Evolutionary conservation across 1,140 invertebrate genomes (phyloP), one percentile per base, ranked within the genome.

Genomic region (Tetramorium alpestre): DNA sequence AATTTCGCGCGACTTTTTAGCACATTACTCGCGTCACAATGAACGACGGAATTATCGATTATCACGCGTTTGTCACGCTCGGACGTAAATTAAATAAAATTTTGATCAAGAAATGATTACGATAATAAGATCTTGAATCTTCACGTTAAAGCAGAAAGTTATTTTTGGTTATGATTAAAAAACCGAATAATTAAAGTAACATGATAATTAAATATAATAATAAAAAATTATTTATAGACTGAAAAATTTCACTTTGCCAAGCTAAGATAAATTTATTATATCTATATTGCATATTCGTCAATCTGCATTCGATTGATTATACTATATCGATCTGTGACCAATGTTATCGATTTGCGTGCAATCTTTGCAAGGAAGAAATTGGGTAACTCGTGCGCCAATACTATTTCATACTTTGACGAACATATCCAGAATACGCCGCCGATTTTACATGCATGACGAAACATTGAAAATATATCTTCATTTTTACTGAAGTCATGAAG

Each of bases 1-100:
- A 67, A 64, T 86, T 81, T 82, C 75, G 77, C 75, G 77, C 82
- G 77, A 86, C 64, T 49, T n/a, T 73, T n/a, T 73, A 88, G 28
- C 69, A 77, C 54, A 73, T 80, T 56, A 65, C 41, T 58, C 81
- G 28, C 80, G 80, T 84, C 72, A 56, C 69, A 10, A 16, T 47
- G 44, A 81, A 72, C 51, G 51, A 77, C 60, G 25, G 28, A 60
- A 86, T 90, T 51, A 67, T 18, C 38, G 58, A 47, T 77, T 58
- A 75, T 85, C 25, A 78, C 13, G 58, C n/a, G 25, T 73, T 73
- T 49, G 38, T 62, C 69, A 73, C 54, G 69, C n/a, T 75, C 41
- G 80, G 62, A 60, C n/a, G 13, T 75, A 60, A 62, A 60, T 44
- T 60, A 47, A n/a, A 22, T 58, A 28, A 69, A 16, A 49, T 41